Percentiles rank a stretch among this genome's conserved stretches.
phyloP scores from a whole-genome alignment of 1,140 invertebrate genomes.

The Drosophila rhopaloa region DNA sequence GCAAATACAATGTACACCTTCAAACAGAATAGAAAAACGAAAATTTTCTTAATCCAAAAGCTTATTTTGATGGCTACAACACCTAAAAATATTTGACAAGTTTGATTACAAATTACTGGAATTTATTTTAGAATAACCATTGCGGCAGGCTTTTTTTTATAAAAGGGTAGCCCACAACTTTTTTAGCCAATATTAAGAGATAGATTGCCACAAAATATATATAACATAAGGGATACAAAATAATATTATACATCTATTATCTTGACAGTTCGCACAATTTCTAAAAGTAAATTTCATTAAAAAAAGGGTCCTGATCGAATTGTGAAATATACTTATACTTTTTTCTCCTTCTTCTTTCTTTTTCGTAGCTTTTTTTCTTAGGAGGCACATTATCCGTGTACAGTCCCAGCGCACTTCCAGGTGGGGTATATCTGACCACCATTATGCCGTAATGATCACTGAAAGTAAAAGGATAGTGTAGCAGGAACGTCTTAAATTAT shows the following conservation, averaged over 20 bases:
- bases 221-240: neutral
- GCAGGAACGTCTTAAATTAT: no score
- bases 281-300: neutral
- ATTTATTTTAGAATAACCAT: no score
- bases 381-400: constrained; percentile 5
- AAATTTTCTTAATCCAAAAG: no score
- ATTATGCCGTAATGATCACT: neutral
- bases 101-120: no score
- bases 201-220: no score
- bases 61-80: no score
- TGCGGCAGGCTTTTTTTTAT: no score
- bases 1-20: no score
- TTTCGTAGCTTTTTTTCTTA: neutral
- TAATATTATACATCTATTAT: neutral
- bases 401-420: neutral
- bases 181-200: no score
- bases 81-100: no score
- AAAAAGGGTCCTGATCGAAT: neutral
- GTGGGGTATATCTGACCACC: constrained; percentile 10
- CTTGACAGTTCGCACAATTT: neutral
- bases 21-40: no score
- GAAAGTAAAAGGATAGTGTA: neutral
- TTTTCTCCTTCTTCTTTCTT: neutral
- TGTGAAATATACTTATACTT: neutral
- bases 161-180: no score